A percentile compares a stretch with the other conserved stretches of the same genome.
These are phyloP conservation scores for Augiades crinisus DNA, from an alignment of 2,888 invertebrate genomes.

Conservation along the genomic window DNA sequence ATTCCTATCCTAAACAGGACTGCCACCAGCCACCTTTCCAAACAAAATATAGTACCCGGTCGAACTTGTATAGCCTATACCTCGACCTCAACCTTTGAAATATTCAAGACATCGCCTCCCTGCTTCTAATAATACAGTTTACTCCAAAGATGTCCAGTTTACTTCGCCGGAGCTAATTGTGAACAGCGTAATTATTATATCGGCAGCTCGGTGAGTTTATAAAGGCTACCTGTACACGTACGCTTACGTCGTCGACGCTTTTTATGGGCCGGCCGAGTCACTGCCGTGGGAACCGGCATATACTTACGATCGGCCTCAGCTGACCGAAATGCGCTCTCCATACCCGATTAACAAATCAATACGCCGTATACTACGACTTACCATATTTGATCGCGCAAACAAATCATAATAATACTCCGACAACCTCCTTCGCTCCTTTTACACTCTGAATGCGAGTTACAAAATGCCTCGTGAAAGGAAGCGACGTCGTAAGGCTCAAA, in stretches of 20 bases:
- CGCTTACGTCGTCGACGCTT: constrained; percentile 69
- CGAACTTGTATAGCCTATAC: no score
- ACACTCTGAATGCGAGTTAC: constrained; percentile 31
- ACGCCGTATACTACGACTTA: constrained; percentile 58
- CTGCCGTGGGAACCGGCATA: constrained; percentile 79
- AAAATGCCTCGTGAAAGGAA: constrained; percentile 34
- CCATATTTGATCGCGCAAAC: constrained; percentile 61
- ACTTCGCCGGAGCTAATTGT: constrained; percentile 33
- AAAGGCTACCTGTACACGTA: constrained; percentile 75
- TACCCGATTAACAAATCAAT: constrained; percentile 79
- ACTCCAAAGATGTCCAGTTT: not conserved
- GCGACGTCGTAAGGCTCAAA: constrained; percentile 44
- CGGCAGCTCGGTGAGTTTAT: constrained; percentile 53
- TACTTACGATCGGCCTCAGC: constrained; percentile 73
- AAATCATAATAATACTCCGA: constrained; percentile 57
- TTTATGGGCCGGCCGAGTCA: constrained; percentile 75
- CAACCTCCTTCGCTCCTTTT: constrained; percentile 53
- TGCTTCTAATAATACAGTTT: no score
- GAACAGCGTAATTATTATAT: constrained; percentile 48
- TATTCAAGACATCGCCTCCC: no score
- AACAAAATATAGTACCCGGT: no score
- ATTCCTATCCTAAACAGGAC: no score
- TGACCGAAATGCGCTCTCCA: constrained; percentile 81
- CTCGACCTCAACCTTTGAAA: no score
- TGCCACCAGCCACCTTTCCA: no score